Evolutionary conservation across 2,113 vertebrate genomes (phyloP).

Genomic region (Poeciliopsis turrubarensis): DNA sequence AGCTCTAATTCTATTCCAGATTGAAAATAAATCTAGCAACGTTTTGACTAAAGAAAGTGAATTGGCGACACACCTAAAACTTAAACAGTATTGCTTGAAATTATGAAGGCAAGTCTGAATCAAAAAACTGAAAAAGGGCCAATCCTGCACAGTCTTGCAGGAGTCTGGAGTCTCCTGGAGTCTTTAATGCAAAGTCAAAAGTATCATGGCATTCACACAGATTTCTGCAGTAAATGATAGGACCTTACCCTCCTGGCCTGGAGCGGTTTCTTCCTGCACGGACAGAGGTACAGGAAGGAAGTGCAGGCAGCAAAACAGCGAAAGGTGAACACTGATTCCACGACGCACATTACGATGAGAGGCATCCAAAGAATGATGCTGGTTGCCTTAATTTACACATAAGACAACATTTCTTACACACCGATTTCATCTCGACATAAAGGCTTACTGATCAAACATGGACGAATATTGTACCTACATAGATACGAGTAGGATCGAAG

Average conservation of each 20-base stretch:
- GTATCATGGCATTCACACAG: background rate
- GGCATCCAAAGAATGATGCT: constrained; percentile 87
- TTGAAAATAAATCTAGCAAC: too few relatives aligned
- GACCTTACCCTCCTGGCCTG: constrained; percentile 55
- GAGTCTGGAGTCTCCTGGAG: too few relatives aligned
- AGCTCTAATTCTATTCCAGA: too few relatives aligned
- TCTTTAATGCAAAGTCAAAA: too few relatives aligned
- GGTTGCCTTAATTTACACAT: constrained; percentile 79
- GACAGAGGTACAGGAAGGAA: constrained; percentile 77
- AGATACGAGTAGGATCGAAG: constrained; percentile 90
- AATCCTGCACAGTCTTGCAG: background rate
- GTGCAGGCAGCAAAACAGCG: constrained; percentile 81
- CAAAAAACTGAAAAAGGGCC: background rate
- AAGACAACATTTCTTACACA: background rate
- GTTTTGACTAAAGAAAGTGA: too few relatives aligned
- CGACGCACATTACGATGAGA: constrained; percentile 78
- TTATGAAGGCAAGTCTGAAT: background rate
- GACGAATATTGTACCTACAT: constrained; percentile 79
- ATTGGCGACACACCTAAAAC: too few relatives aligned
- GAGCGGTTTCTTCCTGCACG: constrained; percentile 68
- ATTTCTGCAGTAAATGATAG: background rate
- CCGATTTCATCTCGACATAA: background rate
- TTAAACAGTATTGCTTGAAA: too few relatives aligned
- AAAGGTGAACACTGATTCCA: constrained; percentile 81
- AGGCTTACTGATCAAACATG: background rate